These are phyloP conservation scores for Myopa testacea DNA, from an alignment of 2,888 invertebrate genomes.

Conservation along the genomic window DNA sequence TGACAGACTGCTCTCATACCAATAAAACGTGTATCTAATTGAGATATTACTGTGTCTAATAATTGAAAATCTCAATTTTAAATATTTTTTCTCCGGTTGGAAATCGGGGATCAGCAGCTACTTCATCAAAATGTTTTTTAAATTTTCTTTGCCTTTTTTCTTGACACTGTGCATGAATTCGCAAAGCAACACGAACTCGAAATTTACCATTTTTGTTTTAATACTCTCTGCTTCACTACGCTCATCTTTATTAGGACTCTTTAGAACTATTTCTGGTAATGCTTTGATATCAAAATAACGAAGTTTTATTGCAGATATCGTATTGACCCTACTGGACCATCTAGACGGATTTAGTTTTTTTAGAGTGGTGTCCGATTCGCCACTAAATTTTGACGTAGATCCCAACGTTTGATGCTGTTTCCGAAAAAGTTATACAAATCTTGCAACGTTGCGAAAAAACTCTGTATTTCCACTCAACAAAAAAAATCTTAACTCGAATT, in stretches of 20 bases:
- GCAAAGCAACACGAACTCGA: no score
- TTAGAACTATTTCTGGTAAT: slow-evolving; percentile 1
- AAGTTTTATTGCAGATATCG: slow-evolving; percentile 27
- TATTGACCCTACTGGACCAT: slow-evolving; percentile 51
- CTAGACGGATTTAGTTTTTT: slow-evolving; percentile 58
- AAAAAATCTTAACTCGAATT: no score
- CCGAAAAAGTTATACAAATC: slow-evolving; percentile 49
- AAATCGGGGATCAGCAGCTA: no score
- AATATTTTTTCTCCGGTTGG: no score
- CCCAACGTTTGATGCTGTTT: slow-evolving; percentile 53
- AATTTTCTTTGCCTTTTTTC: no score
- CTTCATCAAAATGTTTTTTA: no score
- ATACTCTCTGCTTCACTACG: background rate
- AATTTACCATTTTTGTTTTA: no score
- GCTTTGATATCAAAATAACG: background rate
- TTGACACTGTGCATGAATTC: no score
- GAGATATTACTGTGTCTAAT: no score
- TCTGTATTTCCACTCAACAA: slow-evolving; percentile 7
- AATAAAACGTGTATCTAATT: no score
- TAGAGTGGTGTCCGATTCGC: slow-evolving; percentile 49
- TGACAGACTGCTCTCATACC: no score
- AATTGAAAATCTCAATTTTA: no score
- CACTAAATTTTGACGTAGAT: slow-evolving; percentile 50
- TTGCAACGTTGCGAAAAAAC: slow-evolving; percentile 42
- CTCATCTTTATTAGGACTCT: slow-evolving; percentile 4